phyloP scores from a whole-genome alignment of 2,888 invertebrate species.

The Lottia scabra region DNA sequence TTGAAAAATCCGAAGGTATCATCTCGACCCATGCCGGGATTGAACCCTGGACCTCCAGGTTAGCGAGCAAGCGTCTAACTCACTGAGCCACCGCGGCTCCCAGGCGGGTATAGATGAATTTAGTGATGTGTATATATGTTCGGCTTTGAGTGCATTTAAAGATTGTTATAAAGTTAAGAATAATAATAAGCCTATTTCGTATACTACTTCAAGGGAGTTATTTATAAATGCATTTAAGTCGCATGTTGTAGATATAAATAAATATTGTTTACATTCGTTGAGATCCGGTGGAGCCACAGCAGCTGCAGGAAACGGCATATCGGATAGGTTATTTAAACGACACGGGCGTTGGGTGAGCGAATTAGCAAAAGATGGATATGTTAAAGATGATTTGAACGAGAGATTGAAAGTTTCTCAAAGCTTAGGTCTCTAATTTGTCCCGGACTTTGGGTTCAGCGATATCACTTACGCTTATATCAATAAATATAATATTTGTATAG shows the following conservation, averaged over 20 bases:
- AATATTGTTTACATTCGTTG: slow-evolving; percentile 14
- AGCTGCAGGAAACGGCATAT: slow-evolving; percentile 17
- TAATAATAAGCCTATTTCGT: slow-evolving; percentile 9
- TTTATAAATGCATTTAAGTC: slow-evolving; percentile 19
- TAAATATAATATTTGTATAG: too few species aligned
- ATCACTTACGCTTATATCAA: too few species aligned
- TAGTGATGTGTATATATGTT: slow-evolving; percentile 6
- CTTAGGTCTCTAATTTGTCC: neutral
- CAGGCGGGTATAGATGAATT: neutral
- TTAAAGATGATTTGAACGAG: neutral
- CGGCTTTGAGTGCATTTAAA: neutral
- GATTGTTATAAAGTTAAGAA: slow-evolving; percentile 7
- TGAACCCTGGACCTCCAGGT: too few species aligned
- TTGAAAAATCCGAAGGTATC: too few species aligned
- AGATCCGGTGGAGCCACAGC: slow-evolving; percentile 20
- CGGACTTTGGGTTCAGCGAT: too few species aligned
- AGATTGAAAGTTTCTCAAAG: slow-evolving; percentile 2
- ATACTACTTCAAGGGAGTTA: slow-evolving; percentile 16
- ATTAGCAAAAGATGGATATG: slow-evolving; percentile 12
- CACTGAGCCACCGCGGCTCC: too few species aligned
- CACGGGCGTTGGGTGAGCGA: slow-evolving; percentile 16
- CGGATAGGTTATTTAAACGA: slow-evolving; percentile 21
- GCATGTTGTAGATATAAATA: slow-evolving; percentile 17
- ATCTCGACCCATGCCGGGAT: too few species aligned
- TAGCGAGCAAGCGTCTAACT: too few species aligned